Evolutionary conservation across 2,888 invertebrate genomes (phyloP), one percentile per base, ranked within the genome.

Genomic region (Drosophila hamatofila): DNA sequence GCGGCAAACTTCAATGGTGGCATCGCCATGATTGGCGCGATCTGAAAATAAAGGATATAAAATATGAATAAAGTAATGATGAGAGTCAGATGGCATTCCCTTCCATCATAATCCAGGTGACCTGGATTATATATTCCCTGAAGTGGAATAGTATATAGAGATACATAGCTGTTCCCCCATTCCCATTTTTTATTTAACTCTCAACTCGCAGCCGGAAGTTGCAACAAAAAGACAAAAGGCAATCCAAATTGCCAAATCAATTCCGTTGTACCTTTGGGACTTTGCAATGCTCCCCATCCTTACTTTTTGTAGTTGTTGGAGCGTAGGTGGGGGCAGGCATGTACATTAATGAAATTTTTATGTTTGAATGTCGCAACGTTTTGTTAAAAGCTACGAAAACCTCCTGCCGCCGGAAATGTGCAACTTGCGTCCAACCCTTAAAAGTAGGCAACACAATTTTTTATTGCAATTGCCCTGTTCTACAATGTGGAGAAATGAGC

Each of bases 11-110:
- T 92, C 93, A 6, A 90, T 80, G 9, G 82, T 78, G 14, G 88
- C 81, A 39, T 92, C 92, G 23, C 80, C 81, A 66, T 89, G 92
- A 81, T 90, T 92, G 51, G 92, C 91, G 68, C 94, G 92, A 87
- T 94, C 94, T 94, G 93, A 7, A 66, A 75, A 3, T 0, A 42
- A 11, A 4, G 0, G 6, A n/a, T 35, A 30, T 12, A 0, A 46
- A 2, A n/a, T 25, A 8, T 11, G 11, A 39, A 49, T 27, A 54
- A 63, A n/a, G 2, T 18, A 48, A 35, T 49, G 3, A 2, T 5
- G 16, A 12, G 27, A 18, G 3, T 46, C 9, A 25, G 1, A 1
- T 42, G 12, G 21, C 12, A 21, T 21, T 18, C 4, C 2, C 11
- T 3, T 18, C 18, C 25, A 30, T 11, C 30, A 30, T 30, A 30